These are phyloP conservation scores for Masnerella sp. DNA, from an alignment of 2,888 invertebrate genomes.

Conservation along the genomic window DNA sequence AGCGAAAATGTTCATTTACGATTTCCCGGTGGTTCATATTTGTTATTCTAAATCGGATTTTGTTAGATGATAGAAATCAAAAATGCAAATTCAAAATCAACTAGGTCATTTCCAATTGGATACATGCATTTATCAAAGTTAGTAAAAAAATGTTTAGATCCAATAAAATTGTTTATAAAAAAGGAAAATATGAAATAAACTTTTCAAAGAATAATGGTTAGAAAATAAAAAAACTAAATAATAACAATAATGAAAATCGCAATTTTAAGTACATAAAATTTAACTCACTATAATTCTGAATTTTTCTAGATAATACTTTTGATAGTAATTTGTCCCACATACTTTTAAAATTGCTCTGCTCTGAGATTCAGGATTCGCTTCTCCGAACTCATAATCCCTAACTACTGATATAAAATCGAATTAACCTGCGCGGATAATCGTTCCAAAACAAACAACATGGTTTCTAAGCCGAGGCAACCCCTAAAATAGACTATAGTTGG, in stretches of 20 bases:
- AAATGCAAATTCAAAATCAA: constrained; percentile 39
- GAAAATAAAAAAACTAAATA: too few species aligned
- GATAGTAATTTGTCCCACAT: background rate
- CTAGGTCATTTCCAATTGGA: constrained; percentile 26
- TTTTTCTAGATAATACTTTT: background rate
- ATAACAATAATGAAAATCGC: too few species aligned
- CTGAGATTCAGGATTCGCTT: background rate
- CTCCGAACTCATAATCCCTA: constrained; percentile 11
- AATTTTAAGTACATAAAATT: background rate
- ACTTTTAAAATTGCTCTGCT: constrained; percentile 12
- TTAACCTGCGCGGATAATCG: constrained; percentile 18
- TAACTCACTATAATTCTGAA: background rate
- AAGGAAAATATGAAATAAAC: too few species aligned
- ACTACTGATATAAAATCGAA: constrained; percentile 28
- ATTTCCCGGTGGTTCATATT: constrained; percentile 31
- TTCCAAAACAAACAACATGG: constrained; percentile 2
- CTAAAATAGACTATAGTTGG: background rate
- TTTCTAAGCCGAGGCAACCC: background rate
- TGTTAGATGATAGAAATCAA: constrained; percentile 37
- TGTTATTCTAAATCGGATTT: constrained; percentile 22
- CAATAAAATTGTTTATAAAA: background rate
- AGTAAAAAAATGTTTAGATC: constrained; percentile 13
- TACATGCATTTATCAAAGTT: constrained; percentile 29
- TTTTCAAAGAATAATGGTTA: too few species aligned
- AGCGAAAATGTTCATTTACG: constrained; percentile 12